phyloP scores from a whole-genome alignment of 1,140 invertebrate species.

The Argopecten irradians region DNA sequence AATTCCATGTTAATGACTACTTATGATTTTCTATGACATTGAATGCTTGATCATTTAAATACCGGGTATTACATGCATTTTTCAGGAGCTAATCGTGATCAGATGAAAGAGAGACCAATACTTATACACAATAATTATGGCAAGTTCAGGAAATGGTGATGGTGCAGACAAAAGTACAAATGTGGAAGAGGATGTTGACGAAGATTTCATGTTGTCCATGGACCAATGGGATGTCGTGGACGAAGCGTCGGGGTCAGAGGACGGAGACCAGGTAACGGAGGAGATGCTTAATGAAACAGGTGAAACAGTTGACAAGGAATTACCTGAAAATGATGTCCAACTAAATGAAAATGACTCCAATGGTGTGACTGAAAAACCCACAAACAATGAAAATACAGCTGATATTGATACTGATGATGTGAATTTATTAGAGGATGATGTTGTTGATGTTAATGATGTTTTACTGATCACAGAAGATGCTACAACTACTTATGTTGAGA shows the following conservation, averaged over 20 bases:
- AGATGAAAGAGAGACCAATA: too few relatives aligned
- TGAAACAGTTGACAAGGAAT: background rate
- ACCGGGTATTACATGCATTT: too few relatives aligned
- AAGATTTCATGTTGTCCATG: background rate
- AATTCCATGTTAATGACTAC: too few relatives aligned
- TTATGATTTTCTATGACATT: too few relatives aligned
- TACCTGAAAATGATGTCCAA: background rate
- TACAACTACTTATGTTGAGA: background rate
- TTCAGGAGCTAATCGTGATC: too few relatives aligned
- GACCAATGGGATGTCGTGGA: slow-evolving; percentile 4
- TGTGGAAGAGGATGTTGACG: background rate
- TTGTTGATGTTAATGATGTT: background rate
- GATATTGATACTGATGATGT: background rate
- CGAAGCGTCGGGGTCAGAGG: background rate
- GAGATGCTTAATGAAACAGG: background rate
- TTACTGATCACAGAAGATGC: background rate
- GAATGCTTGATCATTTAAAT: too few relatives aligned
- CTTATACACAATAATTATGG: too few relatives aligned
- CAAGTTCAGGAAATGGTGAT: background rate
- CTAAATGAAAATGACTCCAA: background rate
- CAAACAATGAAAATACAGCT: background rate
- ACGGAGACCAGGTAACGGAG: background rate
- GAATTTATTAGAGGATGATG: background rate
- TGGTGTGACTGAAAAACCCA: background rate
- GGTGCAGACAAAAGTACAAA: background rate